Conservation (phyloP, 2,888 invertebrate genomes). For the Patella caerulea region DNA sequence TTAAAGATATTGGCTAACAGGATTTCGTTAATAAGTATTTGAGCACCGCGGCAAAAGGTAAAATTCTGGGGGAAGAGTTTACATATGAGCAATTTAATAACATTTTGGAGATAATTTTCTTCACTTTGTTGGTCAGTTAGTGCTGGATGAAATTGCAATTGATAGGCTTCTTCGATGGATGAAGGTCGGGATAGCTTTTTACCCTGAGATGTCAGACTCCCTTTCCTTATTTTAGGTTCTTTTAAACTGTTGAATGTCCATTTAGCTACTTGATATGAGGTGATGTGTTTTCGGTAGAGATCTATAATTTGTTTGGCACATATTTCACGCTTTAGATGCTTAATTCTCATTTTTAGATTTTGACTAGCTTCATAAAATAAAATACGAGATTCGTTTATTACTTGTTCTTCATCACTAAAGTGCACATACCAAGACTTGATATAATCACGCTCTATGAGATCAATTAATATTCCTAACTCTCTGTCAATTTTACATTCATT, state of each 20-base stretch:
- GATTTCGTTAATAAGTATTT: slow-evolving; percentile 44
- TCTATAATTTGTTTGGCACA: slow-evolving; percentile 18
- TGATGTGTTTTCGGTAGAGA: slow-evolving; percentile 22
- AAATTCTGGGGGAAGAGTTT: slow-evolving; percentile 38
- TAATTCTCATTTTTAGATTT: slow-evolving; percentile 36
- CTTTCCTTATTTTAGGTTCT: slow-evolving; percentile 25
- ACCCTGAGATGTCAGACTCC: neutral
- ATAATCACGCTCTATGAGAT: slow-evolving; percentile 48
- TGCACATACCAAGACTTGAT: slow-evolving; percentile 55
- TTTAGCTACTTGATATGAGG: slow-evolving; percentile 21
- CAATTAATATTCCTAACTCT: slow-evolving; percentile 24
- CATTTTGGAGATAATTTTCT: slow-evolving; percentile 35
- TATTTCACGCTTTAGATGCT: neutral
- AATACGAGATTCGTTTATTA: slow-evolving; percentile 44
- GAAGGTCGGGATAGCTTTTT: slow-evolving; percentile 19
- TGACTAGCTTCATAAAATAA: slow-evolving; percentile 40
- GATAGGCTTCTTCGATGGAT: slow-evolving; percentile 39
- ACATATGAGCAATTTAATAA: slow-evolving; percentile 35
- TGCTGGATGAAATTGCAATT: slow-evolving; percentile 37
- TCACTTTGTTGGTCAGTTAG: slow-evolving; percentile 33
- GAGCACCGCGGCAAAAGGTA: slow-evolving; percentile 28
- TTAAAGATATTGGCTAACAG: slow-evolving; percentile 52
- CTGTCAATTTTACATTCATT: slow-evolving; percentile 9
- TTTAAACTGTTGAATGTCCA: slow-evolving; percentile 21
- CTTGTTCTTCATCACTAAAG: slow-evolving; percentile 45